Conservation (phyloP, 2,797 vertebrate genomes). For the Myoxocephalus aenaeus region DNA sequence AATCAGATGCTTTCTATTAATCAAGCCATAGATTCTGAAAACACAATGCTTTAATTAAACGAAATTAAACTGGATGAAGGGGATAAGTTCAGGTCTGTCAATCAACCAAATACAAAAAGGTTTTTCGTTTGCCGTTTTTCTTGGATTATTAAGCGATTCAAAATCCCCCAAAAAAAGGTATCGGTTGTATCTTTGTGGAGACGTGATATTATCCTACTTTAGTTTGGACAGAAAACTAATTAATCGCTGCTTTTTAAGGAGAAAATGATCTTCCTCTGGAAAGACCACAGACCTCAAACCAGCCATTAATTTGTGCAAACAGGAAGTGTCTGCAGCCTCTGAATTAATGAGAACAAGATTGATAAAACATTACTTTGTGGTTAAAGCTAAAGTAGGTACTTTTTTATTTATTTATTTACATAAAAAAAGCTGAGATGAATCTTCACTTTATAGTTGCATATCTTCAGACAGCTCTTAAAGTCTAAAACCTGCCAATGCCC, state of each 20-base stretch:
- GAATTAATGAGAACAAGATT: slow-evolving; percentile 3
- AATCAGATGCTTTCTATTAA: not conserved
- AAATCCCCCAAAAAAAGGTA: not conserved
- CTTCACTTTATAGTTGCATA: slow-evolving; percentile 2
- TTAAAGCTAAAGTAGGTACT: not conserved
- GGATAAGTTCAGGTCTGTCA: not conserved
- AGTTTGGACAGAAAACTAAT: not conserved
- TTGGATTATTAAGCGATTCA: not conserved
- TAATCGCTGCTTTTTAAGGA: not conserved
- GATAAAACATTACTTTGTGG: not conserved
- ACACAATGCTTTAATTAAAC: not conserved
- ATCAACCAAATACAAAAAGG: not conserved
- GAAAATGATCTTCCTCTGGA: not conserved
- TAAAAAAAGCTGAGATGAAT: slow-evolving; percentile 9
- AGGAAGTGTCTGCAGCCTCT: not conserved
- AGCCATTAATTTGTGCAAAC: slow-evolving; percentile 9
- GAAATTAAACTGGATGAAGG: not conserved
- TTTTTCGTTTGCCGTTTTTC: not conserved
- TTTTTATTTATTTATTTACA: not conserved
- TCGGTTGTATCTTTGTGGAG: not conserved
- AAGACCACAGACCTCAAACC: not conserved
- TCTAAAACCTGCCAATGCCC: slow-evolving; percentile 23
- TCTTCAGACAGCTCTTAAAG: slow-evolving; percentile 18
- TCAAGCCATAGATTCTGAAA: not conserved
- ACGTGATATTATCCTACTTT: not conserved